These are phyloP conservation scores for Lipophrys pholis DNA, from an alignment of 2,113 vertebrate genomes.

Conservation along the genomic window DNA sequence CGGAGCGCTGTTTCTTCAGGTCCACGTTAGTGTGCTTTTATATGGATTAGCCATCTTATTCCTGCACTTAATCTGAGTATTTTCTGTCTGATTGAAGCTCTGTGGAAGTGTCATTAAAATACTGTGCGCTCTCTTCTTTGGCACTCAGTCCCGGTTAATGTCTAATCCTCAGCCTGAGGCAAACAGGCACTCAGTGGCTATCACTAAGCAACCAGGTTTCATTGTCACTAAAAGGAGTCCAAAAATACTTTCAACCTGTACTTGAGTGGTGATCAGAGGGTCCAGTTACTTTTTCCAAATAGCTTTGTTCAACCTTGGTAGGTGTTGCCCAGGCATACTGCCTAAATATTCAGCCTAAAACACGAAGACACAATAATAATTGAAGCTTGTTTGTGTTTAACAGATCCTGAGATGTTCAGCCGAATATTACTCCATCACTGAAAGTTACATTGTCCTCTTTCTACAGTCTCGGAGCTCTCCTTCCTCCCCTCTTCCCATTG, in stretches of 20 bases:
- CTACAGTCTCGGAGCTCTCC: too few species aligned
- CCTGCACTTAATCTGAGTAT: neutral
- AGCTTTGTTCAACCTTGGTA: neutral
- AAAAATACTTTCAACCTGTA: conserved; percentile 5
- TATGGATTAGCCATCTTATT: neutral
- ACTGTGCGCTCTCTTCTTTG: conserved; percentile 32
- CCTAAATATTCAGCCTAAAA: too few species aligned
- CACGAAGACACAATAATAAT: too few species aligned
- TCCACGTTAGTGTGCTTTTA: conserved; percentile 11
- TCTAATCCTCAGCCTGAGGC: conserved; percentile 51
- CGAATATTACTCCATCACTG: too few species aligned
- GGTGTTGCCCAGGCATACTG: neutral
- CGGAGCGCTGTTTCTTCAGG: neutral
- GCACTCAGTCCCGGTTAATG: conserved; percentile 42
- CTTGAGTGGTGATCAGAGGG: too few species aligned
- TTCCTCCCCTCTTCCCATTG: neutral
- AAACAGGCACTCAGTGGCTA: conserved; percentile 52
- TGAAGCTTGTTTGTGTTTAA: too few species aligned
- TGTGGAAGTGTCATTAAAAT: conserved; percentile 14
- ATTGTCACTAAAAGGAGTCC: conserved; percentile 27
- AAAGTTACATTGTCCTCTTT: too few species aligned
- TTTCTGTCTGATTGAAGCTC: conserved; percentile 4
- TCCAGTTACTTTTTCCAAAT: neutral
- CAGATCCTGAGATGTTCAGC: too few species aligned
- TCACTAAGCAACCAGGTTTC: conserved; percentile 66